Base-by-base conservation (phyloP, 2,113 vertebrate genomes). In the Pseudopipra pipra region DNA sequence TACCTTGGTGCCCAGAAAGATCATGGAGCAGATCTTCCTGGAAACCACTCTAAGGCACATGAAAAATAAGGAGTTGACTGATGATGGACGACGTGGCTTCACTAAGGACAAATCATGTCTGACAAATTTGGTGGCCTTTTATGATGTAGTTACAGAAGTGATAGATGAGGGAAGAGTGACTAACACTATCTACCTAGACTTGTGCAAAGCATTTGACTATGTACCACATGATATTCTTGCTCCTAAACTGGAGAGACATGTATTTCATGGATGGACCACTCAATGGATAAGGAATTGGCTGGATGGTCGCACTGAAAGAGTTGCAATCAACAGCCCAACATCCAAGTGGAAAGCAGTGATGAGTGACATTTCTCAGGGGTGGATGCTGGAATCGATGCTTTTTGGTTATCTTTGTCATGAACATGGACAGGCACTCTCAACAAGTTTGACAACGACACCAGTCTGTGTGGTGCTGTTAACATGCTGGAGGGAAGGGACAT, bases 401-500 rank as follows among this genome's bases (percentile, higher is more conserved):
- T 65, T 51, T 43, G 14, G 27, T 2, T 2, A 15, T 18, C 12
- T 58, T 33, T 56, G 11, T 35, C 0, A 0, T 35, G 0, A 1
- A 37, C 12, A 33, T 7, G 37, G 43, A 27, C 10, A 15, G 17
- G 41, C 35, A 31, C 5, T 9, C 25, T 73, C 21, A 22, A 9
- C 25, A 49, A 12, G 25, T 18, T 72, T 72, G 9, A 9, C 17
- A 28, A 28, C 0, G 0, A 44, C 18, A 28, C 4, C 22, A 28
- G 59, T 14, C 3, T 44, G 8, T 46, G 14, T 46, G 52, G 3
- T 37, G 27, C 0, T 65, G 17, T 33, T 73, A 44, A 9, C 18
- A 39, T 19, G 4, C 39, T 65, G 41, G 41, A 67, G 28, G 14
- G 28, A n/a, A 67, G 28, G 15, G 16, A 22, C 54, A 13, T 12